These are phyloP conservation scores for Heteractis magnifica DNA, from an alignment of 92 coral and sea anemone genomes.

Conservation along the genomic window DNA sequence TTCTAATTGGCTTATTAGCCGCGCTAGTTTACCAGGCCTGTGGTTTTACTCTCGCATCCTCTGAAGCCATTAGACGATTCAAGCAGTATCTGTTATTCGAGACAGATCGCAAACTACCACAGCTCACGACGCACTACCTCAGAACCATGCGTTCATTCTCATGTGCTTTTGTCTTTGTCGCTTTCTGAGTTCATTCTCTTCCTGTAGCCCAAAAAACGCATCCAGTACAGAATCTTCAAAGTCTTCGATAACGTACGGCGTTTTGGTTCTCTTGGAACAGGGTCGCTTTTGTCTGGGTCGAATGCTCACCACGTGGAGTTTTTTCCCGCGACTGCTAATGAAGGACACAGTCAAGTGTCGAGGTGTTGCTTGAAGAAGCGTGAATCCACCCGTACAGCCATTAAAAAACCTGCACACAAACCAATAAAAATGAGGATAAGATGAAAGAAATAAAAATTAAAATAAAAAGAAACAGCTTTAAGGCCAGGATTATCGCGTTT, in stretches of 20 bases:
- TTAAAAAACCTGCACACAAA: constrained; percentile 54
- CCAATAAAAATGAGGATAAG: background rate
- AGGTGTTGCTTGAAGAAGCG: constrained; percentile 71
- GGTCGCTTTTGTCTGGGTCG: constrained; percentile 42
- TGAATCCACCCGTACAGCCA: constrained; percentile 68
- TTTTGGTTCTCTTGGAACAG: constrained; percentile 13
- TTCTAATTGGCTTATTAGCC: background rate
- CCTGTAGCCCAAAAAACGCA: constrained; percentile 23
- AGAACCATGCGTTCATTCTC: background rate
- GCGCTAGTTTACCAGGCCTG: background rate
- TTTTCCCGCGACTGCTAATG: constrained; percentile 43
- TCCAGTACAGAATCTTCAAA: constrained; percentile 32
- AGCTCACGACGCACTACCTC: too few species aligned
- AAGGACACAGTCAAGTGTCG: constrained; percentile 37
- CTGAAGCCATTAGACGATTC: background rate
- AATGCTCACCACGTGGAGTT: constrained; percentile 32
- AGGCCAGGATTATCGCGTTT: too few species aligned
- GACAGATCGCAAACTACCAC: background rate
- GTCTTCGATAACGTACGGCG: constrained; percentile 13
- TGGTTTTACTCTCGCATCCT: background rate
- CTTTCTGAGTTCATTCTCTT: constrained; percentile 6
- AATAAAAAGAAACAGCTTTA: too few species aligned
- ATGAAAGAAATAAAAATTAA: background rate
- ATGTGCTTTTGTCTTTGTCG: background rate
- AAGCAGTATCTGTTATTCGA: background rate